Base-by-base conservation (phyloP, 2,888 invertebrate species). In the Troides oblongomaculatus region DNA sequence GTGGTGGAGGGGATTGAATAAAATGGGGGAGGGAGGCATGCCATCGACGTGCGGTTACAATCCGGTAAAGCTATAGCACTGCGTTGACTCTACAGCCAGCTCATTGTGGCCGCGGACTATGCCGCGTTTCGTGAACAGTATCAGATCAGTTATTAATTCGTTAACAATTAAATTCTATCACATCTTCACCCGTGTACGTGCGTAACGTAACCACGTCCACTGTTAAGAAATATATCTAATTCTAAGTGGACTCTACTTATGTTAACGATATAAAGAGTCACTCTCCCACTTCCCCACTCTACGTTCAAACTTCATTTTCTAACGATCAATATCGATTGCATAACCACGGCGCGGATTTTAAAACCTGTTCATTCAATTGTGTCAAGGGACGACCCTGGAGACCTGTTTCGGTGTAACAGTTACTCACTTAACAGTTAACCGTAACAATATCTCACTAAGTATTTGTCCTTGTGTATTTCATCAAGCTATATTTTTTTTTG, bases 321-420 rank as follows among this genome's bases (percentile, higher is more conserved):
- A 61, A 69, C 61, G 18, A 56, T 25, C 30, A 36, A 14, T 36
- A 8, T 21, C 30, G 46, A 56, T 68, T 50, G 50, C 66, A 58
- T 66, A 70, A 63, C 62, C 23, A 36, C 14, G 50, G 25, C 63
- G 59, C 23, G 59, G 64, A 69, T 68, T 66, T 62, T 66, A 63
- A 71, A 70, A 72, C 74, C 71, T 69, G 72, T 72, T 73, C 64
- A 68, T 65, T 65, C 68, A 73, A 73, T 72, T 71, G 71, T 73
- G 73, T 74, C 72, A 73, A 73, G 74, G 71, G 71, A 71, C 65
- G 69, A 70, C 67, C 70, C 60, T 71, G 67, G 64, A 65, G 70
- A 74, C 70, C 63, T 65, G 71, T 71, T 74, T 65, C 23, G 60
- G 39, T 59, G 62, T 58, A 63, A 66, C 66, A 62, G 58, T 63